phyloP scores from a whole-genome alignment of 2,888 invertebrate genomes.

The Ornithoptera alexandrae region DNA sequence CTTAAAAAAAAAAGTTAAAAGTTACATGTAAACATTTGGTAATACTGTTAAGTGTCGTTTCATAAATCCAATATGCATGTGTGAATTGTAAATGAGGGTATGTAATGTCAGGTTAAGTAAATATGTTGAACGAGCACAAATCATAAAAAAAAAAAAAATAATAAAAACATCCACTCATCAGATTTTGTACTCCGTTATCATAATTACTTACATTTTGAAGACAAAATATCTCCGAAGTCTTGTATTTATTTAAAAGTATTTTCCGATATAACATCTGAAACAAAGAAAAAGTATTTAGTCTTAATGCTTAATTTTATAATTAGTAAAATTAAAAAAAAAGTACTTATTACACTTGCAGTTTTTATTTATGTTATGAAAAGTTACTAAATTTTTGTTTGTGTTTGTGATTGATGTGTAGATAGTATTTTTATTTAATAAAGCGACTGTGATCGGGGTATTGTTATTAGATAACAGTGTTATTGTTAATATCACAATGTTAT shows the following conservation, averaged over 20 bases:
- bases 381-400: too few relatives aligned
- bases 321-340: too few relatives aligned
- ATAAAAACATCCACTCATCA: neutral
- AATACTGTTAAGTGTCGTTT: too few relatives aligned
- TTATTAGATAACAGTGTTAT: neutral
- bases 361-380: too few relatives aligned
- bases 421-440: too few relatives aligned
- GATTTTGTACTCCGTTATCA: neutral
- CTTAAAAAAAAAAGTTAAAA: too few relatives aligned
- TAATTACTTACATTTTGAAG: constrained; percentile 65
- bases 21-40: too few relatives aligned
- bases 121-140: neutral
- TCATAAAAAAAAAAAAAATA: neutral
- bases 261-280: constrained; percentile 70
- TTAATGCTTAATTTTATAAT: too few relatives aligned
- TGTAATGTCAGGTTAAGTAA: too few relatives aligned
- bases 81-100: neutral
- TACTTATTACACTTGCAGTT: too few relatives aligned
- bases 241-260: constrained; percentile 54
- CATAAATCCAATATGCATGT: neutral
- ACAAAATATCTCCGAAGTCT: constrained; percentile 60
- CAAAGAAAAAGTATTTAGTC: constrained; percentile 40
- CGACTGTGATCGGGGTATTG: neutral
- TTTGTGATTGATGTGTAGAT: too few relatives aligned
- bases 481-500: neutral